Conservation (phyloP, 2,888 invertebrate genomes). For the Tineola bisselliella region DNA sequence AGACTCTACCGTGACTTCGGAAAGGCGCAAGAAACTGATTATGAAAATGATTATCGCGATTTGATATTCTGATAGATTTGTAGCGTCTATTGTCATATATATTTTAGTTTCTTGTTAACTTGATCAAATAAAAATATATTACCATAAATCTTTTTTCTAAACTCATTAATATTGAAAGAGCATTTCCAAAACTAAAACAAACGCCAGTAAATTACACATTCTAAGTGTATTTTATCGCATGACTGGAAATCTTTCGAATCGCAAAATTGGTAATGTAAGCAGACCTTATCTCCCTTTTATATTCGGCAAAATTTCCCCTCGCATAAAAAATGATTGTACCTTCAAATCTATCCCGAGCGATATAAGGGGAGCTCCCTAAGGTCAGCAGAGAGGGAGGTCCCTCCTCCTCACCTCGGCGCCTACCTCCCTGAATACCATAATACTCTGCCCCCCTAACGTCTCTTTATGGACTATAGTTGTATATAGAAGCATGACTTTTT, state of each 20-base stretch:
- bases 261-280: background rate
- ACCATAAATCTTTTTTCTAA: too few relatives aligned
- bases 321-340: slow-evolving; percentile 69
- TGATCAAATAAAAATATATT: too few relatives aligned
- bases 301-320: slow-evolving; percentile 43
- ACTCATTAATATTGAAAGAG: too few relatives aligned
- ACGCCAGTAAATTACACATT: background rate
- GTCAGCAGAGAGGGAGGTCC: slow-evolving; percentile 17
- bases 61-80: too few relatives aligned
- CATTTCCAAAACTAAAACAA: too few relatives aligned
- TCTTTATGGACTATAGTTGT: background rate
- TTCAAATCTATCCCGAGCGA: slow-evolving; percentile 62
- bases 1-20: too few relatives aligned
- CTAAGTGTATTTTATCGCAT: background rate
- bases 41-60: too few relatives aligned
- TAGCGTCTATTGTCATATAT: too few relatives aligned
- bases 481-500: background rate
- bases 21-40: too few relatives aligned
- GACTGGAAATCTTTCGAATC: background rate
- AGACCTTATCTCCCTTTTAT: slow-evolving; percentile 21
- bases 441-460: background rate
- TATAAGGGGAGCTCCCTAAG: slow-evolving; percentile 41
- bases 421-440: background rate
- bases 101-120: too few relatives aligned
- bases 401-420: background rate